phyloP scores from a whole-genome alignment of 1,140 invertebrate genomes.

The Rhizoglyphus robini region DNA sequence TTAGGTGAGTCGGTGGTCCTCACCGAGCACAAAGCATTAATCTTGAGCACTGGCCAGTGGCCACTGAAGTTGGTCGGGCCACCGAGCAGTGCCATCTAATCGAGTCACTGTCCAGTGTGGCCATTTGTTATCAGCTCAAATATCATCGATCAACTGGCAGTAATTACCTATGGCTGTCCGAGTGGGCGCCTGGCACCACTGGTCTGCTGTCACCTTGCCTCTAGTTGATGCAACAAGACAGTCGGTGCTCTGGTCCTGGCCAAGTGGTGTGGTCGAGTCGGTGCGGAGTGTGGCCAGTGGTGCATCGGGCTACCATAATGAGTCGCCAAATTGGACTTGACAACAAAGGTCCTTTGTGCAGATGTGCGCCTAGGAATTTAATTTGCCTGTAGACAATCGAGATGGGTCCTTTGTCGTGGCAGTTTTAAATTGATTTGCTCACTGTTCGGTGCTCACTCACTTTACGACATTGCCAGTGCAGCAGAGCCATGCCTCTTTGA shows the following conservation, averaged over 20 bases:
- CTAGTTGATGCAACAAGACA: too few relatives aligned
- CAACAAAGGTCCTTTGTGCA: background rate
- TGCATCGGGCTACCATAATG: too few relatives aligned
- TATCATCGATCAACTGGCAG: background rate
- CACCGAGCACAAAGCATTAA: background rate
- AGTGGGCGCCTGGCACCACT: too few relatives aligned
- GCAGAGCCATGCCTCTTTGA: too few relatives aligned
- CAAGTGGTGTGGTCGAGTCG: too few relatives aligned
- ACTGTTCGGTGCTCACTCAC: background rate
- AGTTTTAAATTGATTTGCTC: background rate
- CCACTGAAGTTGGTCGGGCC: background rate
- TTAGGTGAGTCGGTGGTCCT: slow-evolving; percentile 6
- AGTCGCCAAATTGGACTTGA: background rate
- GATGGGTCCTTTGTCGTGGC: background rate
- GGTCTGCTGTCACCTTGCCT: too few relatives aligned
- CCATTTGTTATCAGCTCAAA: slow-evolving; percentile 2
- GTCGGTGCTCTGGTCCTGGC: too few relatives aligned
- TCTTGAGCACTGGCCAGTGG: background rate
- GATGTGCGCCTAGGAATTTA: too few relatives aligned
- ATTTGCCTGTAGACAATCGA: slow-evolving; percentile 1
- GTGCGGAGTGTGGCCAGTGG: too few relatives aligned
- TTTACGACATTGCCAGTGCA: background rate
- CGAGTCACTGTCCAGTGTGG: background rate
- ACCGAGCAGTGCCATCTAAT: background rate
- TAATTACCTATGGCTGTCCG: too few relatives aligned